Conservation (phyloP, 2,797 vertebrate species). For the Dendrocincla fuliginosa region DNA sequence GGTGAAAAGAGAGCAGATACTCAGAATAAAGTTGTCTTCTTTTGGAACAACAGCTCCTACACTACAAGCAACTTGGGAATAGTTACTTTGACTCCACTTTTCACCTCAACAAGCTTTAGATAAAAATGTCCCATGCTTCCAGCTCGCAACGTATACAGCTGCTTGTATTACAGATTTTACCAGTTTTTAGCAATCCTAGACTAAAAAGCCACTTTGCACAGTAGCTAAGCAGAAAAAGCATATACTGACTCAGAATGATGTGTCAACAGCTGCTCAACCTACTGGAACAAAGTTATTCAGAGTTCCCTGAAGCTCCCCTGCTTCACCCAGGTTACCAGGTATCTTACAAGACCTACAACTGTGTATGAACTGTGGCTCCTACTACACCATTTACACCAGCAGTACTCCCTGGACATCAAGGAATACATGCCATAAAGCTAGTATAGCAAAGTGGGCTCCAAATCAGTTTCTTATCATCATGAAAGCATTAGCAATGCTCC, state of each 20-base stretch:
- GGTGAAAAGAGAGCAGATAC: not conserved
- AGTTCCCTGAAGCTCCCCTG: not conserved
- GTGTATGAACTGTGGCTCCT: not conserved
- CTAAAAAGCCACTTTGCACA: not conserved
- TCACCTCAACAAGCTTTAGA: not conserved
- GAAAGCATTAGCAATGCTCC: not conserved
- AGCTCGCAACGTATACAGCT: not conserved
- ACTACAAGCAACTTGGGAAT: not conserved
- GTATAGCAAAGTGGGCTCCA: not conserved
- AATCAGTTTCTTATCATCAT: not conserved
- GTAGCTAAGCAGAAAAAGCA: not conserved
- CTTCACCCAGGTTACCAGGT: rapidly evolving
- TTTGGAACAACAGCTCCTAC: not conserved
- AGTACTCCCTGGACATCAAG: not conserved
- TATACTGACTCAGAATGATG: not conserved
- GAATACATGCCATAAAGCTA: not conserved
- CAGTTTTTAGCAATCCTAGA: not conserved
- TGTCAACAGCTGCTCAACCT: not conserved
- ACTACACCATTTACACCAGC: not conserved
- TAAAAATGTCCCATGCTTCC: not conserved
- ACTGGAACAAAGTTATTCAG: not conserved
- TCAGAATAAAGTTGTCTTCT: not conserved
- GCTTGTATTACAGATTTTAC: not conserved
- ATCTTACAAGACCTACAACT: not conserved
- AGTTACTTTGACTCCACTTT: not conserved